Percentiles rank a stretch among this genome's conserved stretches.
phyloP scores from a whole-genome alignment of 2,797 vertebrate genomes.

The Columba guinea region DNA sequence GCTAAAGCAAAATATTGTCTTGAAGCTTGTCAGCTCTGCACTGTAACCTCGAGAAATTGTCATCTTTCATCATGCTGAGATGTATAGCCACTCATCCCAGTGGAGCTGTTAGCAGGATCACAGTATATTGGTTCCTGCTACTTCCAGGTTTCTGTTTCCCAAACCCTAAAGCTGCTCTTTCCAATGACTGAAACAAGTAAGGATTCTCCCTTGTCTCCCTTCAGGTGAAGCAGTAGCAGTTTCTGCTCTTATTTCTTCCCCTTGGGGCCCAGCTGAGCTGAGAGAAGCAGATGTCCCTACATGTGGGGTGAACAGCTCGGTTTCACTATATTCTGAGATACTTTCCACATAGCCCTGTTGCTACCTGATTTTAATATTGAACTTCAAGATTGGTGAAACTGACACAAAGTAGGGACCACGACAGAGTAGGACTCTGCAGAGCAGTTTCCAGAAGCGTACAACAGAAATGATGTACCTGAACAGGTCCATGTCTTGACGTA shows the following conservation, averaged over 20 bases:
- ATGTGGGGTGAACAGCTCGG: background rate
- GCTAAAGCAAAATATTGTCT: background rate
- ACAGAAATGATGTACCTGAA: background rate
- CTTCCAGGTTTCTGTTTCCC: background rate
- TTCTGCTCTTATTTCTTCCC: background rate
- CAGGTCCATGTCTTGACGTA: background rate
- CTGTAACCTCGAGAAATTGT: background rate
- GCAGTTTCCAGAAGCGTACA: background rate
- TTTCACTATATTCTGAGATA: background rate
- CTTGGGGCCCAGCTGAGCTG: background rate
- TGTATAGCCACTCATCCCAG: background rate
- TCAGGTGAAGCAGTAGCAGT: background rate
- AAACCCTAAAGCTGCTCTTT: background rate
- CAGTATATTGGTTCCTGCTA: background rate
- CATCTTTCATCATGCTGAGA: background rate
- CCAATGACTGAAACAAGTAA: background rate
- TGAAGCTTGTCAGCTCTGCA: background rate
- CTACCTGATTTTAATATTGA: background rate
- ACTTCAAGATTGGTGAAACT: background rate
- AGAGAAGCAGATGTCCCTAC: background rate
- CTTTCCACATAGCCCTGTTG: background rate
- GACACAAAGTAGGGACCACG: background rate
- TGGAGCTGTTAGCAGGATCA: background rate
- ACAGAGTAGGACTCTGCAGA: background rate
- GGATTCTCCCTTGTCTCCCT: background rate